Evolutionary conservation across 2,113 vertebrate species (phyloP).

Genomic region (Jaculus jaculus): DNA sequence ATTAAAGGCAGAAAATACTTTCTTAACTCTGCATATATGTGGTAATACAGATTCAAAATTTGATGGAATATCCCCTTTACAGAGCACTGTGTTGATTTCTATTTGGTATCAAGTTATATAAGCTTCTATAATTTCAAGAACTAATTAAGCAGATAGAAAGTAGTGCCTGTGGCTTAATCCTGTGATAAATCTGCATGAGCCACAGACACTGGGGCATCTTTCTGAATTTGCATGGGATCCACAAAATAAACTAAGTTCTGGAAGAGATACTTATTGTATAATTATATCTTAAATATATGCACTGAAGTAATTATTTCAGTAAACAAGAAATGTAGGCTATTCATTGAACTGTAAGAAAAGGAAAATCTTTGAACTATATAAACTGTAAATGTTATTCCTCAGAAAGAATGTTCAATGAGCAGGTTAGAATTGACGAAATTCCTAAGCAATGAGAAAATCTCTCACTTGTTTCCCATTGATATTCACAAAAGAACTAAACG

Average conservation of each 20-base stretch:
- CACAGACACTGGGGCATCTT: slow-evolving; percentile 50
- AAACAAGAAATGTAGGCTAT: slow-evolving; percentile 55
- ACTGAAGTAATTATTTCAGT: slow-evolving; percentile 58
- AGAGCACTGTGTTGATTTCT: slow-evolving; percentile 55
- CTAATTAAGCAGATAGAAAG: slow-evolving; percentile 74
- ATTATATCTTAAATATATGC: slow-evolving; percentile 72
- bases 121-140: slow-evolving; percentile 67
- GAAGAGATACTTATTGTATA: slow-evolving; percentile 69
- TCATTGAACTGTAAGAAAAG: slow-evolving; percentile 69
- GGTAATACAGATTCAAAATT: slow-evolving; percentile 39
- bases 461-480: slow-evolving; percentile 84
- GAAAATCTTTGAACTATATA: slow-evolving; percentile 54
- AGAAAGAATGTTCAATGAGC: slow-evolving; percentile 77
- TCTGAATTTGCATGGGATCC: slow-evolving; percentile 55
- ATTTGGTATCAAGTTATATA: slow-evolving; percentile 45
- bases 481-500: slow-evolving; percentile 87
- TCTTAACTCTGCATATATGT: slow-evolving; percentile 5
- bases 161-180: slow-evolving; percentile 65
- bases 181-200: slow-evolving; percentile 63
- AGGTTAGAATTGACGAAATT: slow-evolving; percentile 84
- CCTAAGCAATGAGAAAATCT: slow-evolving; percentile 87
- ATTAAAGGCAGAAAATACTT: slow-evolving; percentile 58
- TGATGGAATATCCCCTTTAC: slow-evolving; percentile 57
- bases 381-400: slow-evolving; percentile 70
- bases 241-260: slow-evolving; percentile 62